Conservation (phyloP, 64 coral and sea anemone species). For the Pachyseris speciosa region DNA sequence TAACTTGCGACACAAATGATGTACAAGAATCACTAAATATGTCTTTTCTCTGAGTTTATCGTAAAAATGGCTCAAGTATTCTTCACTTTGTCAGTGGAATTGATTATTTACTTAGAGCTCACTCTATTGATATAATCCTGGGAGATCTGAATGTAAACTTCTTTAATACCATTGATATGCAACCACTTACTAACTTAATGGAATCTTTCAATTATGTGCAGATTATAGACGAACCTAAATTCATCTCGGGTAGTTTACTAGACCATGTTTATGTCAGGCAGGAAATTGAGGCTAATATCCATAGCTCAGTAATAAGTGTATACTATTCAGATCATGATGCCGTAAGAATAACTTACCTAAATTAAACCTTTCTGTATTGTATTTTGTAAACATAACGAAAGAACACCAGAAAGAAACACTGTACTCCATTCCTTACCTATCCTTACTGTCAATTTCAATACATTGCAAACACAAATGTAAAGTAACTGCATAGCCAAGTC, state of each 20-base stretch:
- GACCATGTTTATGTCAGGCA: slow-evolving; percentile 40
- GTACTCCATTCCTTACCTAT: neutral
- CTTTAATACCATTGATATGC: neutral
- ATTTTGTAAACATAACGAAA: neutral
- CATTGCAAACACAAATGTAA: too few species aligned
- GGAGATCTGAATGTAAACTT: slow-evolving; percentile 7
- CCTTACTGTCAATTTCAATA: too few species aligned
- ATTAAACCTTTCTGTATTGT: neutral
- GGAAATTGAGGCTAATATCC: neutral
- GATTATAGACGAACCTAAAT: neutral
- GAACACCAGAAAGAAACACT: neutral
- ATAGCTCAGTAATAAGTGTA: slow-evolving; percentile 6
- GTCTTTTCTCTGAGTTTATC: slow-evolving; percentile 29
- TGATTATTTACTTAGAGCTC: slow-evolving; percentile 12
- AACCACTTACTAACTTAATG: neutral
- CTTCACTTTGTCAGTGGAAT: slow-evolving; percentile 20
- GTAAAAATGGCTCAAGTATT: slow-evolving; percentile 38
- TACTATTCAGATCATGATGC: slow-evolving; percentile 42
- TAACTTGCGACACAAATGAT: slow-evolving; percentile 5
- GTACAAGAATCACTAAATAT: neutral
- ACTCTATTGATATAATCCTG: slow-evolving; percentile 36
- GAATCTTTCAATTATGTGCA: slow-evolving; percentile 24
- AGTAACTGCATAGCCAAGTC: neutral
- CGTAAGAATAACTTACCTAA: neutral
- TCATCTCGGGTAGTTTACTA: slow-evolving; percentile 38